Base-by-base conservation (phyloP, 1,140 invertebrate genomes). In the Aricia agestis region DNA sequence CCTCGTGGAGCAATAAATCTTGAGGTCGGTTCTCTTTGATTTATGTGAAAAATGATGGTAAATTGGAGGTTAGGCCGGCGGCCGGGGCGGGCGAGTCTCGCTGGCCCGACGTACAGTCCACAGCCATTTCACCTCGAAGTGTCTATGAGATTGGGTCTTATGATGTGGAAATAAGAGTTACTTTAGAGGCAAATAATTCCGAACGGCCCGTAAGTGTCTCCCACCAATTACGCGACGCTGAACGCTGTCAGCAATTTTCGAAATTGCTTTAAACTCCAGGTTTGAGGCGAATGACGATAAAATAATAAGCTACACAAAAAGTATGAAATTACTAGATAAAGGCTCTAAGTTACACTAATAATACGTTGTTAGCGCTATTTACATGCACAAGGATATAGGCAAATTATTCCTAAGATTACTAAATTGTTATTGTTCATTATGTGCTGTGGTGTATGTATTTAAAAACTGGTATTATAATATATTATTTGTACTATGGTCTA, bases 11-110 rank as follows among this genome's bases (percentile, higher is more conserved):
- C 81, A 80, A 91, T 91, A 91, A 90, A 91, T 91, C 87, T 89
- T 82, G 74, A 76, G 77, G 85, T 81, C 83, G 86, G 85, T 74
- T 70, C 74, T 81, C 86, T 91, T 91, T 91, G 89, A 90, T 91
- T 91, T 91, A 91, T 91, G 86, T 90, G 86, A 90, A 90, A 91
- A 90, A 91, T 89, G 87, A 90, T 77, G 84, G 81, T 90, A 89
- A 90, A 91, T 91, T 91, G 83, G 78, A 88, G 89, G 87, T 89
- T 90, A 85, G 76, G 80, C 73, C 77, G 78, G 75, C 74, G 76
- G 76, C 77, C 74, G 79, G 81, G 84, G 80, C 81, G 80, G 79
- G 70, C 76, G 72, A 15, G 13, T 52, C 45, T 52, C 45, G 45
- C 45, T 36, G 13, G 13, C 45, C 45, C 45, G 11, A 52, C 45